These are phyloP conservation scores for Micromesistius poutassou DNA, from an alignment of 2,797 vertebrate genomes.

Conservation along the genomic window DNA sequence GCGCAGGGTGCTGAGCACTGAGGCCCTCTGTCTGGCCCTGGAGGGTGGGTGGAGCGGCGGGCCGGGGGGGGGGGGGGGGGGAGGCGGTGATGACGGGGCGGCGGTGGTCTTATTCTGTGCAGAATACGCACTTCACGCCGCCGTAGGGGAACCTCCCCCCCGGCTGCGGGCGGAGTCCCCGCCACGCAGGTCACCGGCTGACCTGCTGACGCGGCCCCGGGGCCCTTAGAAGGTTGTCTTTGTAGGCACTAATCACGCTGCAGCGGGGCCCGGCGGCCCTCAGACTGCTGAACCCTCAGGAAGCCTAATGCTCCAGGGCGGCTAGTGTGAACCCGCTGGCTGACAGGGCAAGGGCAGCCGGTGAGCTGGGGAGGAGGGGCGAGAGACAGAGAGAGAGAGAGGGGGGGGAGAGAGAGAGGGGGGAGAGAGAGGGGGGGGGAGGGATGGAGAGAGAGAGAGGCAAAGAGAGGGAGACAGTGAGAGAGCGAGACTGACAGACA, in stretches of 20 bases:
- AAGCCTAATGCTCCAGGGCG: background rate
- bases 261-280: background rate
- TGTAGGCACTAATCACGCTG: background rate
- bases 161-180: background rate
- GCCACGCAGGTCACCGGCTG: background rate
- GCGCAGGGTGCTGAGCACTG: slow-evolving; percentile 51
- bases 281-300: background rate
- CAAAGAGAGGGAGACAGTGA: no score
- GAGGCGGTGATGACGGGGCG: background rate
- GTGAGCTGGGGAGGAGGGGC: no score
- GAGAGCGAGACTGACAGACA: no score
- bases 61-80: background rate
- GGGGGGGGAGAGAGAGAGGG: no score
- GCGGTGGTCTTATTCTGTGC: slow-evolving; percentile 7
- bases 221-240: background rate
- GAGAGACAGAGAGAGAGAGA: no score
- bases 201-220: background rate
- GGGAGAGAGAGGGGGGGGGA: no score
- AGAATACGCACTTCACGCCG: slow-evolving; percentile 50
- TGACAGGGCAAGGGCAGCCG: background rate
- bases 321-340: background rate
- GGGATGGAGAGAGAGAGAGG: no score
- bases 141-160: background rate
- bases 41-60: slow-evolving; percentile 11
- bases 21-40: slow-evolving; percentile 59